Base-by-base conservation (phyloP, 2,888 invertebrate genomes). In the Epistrophe eligans region DNA sequence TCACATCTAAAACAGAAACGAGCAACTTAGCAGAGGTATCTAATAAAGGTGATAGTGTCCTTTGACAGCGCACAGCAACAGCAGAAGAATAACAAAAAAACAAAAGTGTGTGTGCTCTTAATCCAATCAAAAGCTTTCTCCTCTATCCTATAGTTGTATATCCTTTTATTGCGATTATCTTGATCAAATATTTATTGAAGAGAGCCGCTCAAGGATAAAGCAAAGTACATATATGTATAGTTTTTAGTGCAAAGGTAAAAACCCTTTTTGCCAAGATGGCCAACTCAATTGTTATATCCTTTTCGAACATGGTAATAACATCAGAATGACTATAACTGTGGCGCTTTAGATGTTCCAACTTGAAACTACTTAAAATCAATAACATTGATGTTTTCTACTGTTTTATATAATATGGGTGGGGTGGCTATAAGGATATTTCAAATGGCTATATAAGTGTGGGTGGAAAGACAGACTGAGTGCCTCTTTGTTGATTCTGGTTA, bases 151-250 rank as follows among this genome's bases (percentile, higher is more conserved):
- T 24, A 24, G 24, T 24, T 11, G 17, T 74, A 64, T 74, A 81
- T 77, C 85, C 87, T 71, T 82, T 79, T 83, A 74, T 72, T 67
- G 79, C 87, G 76, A 83, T 87, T 87, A 87, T 87, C 83, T 87
- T 71, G 87, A 87, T 83, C 87, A 83, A 87, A 83, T 79, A 87
- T 83, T 87, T 87, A 83, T 83, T 79, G 79, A 79, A 72, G 74
- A 58, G 58, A 76, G 67, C 74, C 64, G 48, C 73, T 58, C 70
- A 55, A 79, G 55, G 48, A 64, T 55, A 17, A 50, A 70, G 10
- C 38, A 40, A 35, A 52, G 70, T 52, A 55, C 19, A 24, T 3
- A 6, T 58, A 35, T 1, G 1, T 67, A 24, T 38, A 40, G 38
- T 67, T 35, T 52, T 24, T 35, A 52, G 48, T 66, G 66, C 52